These are phyloP conservation scores for Brachirus orientalis DNA, from an alignment of 2,113 vertebrate genomes.

Conservation along the genomic window DNA sequence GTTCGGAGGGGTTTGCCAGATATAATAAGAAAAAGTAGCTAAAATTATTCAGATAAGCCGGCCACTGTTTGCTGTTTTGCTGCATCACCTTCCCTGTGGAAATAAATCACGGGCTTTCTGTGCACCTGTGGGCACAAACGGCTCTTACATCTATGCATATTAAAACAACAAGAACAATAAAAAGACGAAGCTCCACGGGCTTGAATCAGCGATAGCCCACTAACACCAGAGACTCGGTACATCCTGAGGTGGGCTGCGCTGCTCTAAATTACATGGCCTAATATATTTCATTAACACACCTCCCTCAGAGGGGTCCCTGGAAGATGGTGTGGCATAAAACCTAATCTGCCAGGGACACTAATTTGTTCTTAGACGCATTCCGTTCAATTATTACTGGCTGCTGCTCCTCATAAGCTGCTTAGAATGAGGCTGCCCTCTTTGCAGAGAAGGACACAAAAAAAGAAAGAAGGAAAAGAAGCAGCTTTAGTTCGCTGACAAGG, in stretches of 20 bases:
- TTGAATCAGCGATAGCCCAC: conserved; percentile 44
- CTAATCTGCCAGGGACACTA: conserved; percentile 58
- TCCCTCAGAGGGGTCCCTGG: conserved; percentile 72
- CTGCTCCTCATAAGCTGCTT: conserved; percentile 69
- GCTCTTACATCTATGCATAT: conserved; percentile 54
- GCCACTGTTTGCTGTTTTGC: conserved; percentile 19
- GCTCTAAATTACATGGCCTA: conserved; percentile 73
- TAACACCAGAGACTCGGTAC: conserved; percentile 48
- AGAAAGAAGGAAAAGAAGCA: conserved; percentile 43
- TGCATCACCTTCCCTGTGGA: conserved; percentile 43
- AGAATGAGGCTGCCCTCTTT: conserved; percentile 60
- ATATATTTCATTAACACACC: conserved; percentile 78
- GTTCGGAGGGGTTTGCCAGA: conserved; percentile 11
- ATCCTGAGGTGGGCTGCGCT: conserved; percentile 47
- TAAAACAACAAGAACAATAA: conserved; percentile 68
- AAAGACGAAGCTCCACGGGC: conserved; percentile 33
- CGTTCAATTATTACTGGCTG: conserved; percentile 70
- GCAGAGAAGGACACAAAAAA: conserved; percentile 33
- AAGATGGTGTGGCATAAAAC: conserved; percentile 67
- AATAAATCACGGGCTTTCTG: conserved; percentile 56
- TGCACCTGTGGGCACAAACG: conserved; percentile 45
- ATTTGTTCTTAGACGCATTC: conserved; percentile 74
- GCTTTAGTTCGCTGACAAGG: conserved; percentile 44
- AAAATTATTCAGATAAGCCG: conserved; percentile 38
- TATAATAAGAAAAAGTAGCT: conserved; percentile 22